A percentile compares a stretch with the other conserved stretches of the same genome.
phyloP scores from a whole-genome alignment of 1,140 invertebrate species.

The Pseudomyrmex sp. region DNA sequence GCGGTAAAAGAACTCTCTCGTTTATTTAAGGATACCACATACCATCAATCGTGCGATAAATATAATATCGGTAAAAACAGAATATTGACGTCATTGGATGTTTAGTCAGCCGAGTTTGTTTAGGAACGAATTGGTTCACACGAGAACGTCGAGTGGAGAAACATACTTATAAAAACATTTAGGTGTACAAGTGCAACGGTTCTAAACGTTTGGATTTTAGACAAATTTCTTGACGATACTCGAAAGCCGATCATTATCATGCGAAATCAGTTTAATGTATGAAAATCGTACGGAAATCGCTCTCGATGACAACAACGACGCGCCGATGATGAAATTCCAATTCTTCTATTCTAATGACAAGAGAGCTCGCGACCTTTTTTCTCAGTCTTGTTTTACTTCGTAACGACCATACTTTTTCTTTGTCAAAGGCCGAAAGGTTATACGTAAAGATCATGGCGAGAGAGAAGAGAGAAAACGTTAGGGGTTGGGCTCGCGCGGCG shows the following conservation, averaged over 20 bases:
- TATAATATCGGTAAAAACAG: background rate
- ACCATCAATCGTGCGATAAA: slow-evolving; percentile 31
- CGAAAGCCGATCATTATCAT: no score
- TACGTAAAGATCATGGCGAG: slow-evolving; percentile 30
- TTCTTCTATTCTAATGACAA: no score
- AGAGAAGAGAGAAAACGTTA: slow-evolving; percentile 15
- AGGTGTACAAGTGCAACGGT: background rate
- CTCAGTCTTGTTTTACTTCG: slow-evolving; percentile 7
- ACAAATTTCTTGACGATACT: no score
- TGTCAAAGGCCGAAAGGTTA: slow-evolving; percentile 14
- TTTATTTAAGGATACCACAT: slow-evolving; percentile 41
- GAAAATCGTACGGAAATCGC: background rate
- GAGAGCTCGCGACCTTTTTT: no score
- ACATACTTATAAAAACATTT: no score
- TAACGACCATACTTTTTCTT: slow-evolving; percentile 28
- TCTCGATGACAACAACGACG: no score
- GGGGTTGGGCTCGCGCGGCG: slow-evolving; percentile 55
- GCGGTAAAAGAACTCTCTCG: slow-evolving; percentile 18
- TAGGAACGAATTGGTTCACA: slow-evolving; percentile 1
- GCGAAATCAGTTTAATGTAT: background rate
- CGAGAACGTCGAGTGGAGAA: background rate
- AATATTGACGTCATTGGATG: slow-evolving; percentile 11
- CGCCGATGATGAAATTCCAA: no score
- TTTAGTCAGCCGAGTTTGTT: slow-evolving; percentile 33
- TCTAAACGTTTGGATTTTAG: background rate